A percentile compares a stretch with the other conserved stretches of the same genome.
These are phyloP conservation scores for Balanococcus diminutus DNA, from an alignment of 2,888 invertebrate species.

Conservation along the genomic window DNA sequence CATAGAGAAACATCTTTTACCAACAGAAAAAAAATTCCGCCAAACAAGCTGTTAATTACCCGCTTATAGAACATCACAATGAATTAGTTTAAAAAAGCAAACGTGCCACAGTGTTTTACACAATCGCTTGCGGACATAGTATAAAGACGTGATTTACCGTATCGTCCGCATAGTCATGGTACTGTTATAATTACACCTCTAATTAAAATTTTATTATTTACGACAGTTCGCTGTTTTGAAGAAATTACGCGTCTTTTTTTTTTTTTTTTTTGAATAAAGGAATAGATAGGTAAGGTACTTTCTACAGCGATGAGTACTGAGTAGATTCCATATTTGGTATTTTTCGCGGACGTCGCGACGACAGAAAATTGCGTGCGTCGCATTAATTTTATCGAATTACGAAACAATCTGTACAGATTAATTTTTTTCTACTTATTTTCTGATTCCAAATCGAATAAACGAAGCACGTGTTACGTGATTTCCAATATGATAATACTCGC, in stretches of 20 bases:
- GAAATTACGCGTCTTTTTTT: conserved; percentile 24
- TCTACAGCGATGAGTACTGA: neutral
- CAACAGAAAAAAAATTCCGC: neutral
- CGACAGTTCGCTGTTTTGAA: neutral
- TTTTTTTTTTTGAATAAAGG: neutral
- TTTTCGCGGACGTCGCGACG: neutral
- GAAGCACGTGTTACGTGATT: conserved; percentile 3
- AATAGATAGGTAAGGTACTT: neutral
- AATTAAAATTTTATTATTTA: conserved; percentile 24
- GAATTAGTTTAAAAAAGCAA: neutral
- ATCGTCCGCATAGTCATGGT: neutral
- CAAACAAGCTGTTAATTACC: neutral
- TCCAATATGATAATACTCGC: neutral
- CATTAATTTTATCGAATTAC: conserved; percentile 34
- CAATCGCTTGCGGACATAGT: neutral
- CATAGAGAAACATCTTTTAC: neutral
- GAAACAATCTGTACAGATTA: conserved; percentile 6
- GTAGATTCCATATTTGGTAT: neutral
- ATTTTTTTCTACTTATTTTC: neutral
- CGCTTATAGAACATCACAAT: neutral
- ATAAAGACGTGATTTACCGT: conserved; percentile 27
- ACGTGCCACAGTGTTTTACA: neutral
- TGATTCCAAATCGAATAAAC: neutral
- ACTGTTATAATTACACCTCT: conserved; percentile 15
- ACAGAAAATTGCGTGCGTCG: neutral